These are phyloP conservation scores for Hyposoter dolosus DNA, from an alignment of 2,888 invertebrate genomes.

Conservation along the genomic window DNA sequence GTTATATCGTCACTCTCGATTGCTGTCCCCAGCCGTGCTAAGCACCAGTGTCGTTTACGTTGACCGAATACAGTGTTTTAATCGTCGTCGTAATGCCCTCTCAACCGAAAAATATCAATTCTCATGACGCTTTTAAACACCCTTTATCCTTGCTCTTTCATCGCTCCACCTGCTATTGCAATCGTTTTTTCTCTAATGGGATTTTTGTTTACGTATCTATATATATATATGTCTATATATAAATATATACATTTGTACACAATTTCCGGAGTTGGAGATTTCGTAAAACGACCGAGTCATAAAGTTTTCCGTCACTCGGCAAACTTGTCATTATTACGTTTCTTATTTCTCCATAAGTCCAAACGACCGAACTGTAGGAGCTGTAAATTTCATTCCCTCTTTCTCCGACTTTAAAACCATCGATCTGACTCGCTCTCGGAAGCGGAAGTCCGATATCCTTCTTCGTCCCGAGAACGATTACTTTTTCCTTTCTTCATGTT, in stretches of 20 bases:
- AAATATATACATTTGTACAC: neutral
- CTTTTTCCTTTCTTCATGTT: constrained; percentile 15
- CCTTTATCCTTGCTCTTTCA: constrained; percentile 37
- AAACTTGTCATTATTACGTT: constrained; percentile 40
- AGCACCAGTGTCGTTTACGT: constrained; percentile 81
- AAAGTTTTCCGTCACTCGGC: constrained; percentile 60
- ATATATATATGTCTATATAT: neutral
- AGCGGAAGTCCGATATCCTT: constrained; percentile 58
- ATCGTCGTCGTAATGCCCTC: constrained; percentile 80
- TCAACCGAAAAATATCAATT: constrained; percentile 74
- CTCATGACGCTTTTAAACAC: constrained; percentile 49
- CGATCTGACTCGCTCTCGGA: constrained; percentile 48
- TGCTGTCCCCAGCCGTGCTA: constrained; percentile 71
- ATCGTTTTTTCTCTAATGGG: constrained; percentile 38
- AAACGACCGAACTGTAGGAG: constrained; percentile 32
- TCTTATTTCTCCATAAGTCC: constrained; percentile 30
- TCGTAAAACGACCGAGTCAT: constrained; percentile 67
- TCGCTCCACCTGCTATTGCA: constrained; percentile 34
- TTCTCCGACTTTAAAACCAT: constrained; percentile 2
- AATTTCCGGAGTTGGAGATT: constrained; percentile 55
- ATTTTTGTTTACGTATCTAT: constrained; percentile 17
- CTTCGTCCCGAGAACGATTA: constrained; percentile 26
- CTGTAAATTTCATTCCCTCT: constrained; percentile 29
- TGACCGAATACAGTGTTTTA: constrained; percentile 77
- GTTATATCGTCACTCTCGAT: constrained; percentile 60